A percentile compares a stretch with the other conserved stretches of the same genome.
phyloP scores from a whole-genome alignment of 2,113 vertebrate species.

The Epinephelus cyanopodus region DNA sequence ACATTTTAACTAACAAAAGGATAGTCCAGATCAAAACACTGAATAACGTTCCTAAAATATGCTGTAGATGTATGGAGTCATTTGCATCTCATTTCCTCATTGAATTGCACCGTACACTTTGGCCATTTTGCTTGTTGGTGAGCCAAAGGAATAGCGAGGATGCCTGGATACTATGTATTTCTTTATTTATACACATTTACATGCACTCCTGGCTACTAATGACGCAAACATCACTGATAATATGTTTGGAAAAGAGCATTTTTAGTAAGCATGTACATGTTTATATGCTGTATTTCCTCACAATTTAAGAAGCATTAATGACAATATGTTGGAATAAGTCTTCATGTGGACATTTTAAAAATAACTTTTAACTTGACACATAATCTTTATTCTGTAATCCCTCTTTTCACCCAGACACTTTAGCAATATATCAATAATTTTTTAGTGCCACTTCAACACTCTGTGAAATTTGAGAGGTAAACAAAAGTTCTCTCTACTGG shows the following conservation, averaged over 20 bases:
- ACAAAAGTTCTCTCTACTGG: conserved; percentile 83
- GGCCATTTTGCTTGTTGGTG: conserved; percentile 21
- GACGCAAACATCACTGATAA: background rate
- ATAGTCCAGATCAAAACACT: conserved; percentile 68
- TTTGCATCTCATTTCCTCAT: conserved; percentile 80
- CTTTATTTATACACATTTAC: conserved; percentile 2
- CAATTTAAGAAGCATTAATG: background rate
- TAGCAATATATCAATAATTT: conserved; percentile 72
- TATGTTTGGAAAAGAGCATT: background rate
- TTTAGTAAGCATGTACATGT: background rate
- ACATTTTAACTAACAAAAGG: conserved; percentile 73
- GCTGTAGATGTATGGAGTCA: conserved; percentile 63
- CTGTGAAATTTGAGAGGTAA: conserved; percentile 88
- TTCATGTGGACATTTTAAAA: background rate
- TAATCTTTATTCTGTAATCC: conserved; percentile 24
- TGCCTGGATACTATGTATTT: conserved; percentile 25
- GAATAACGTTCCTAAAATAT: conserved; percentile 74
- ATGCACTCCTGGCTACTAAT: conserved; percentile 3
- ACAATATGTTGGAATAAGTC: background rate
- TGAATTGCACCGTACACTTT: conserved; percentile 52
- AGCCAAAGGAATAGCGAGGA: conserved; percentile 29
- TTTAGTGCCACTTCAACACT: conserved; percentile 82
- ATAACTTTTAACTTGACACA: background rate
- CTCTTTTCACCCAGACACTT: conserved; percentile 48
- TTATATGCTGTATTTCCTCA: background rate